A percentile compares a stretch with the other conserved stretches of the same genome.
These are phyloP conservation scores for Colistium nudipinnis DNA, from an alignment of 2,113 vertebrate species.

Conservation along the genomic window DNA sequence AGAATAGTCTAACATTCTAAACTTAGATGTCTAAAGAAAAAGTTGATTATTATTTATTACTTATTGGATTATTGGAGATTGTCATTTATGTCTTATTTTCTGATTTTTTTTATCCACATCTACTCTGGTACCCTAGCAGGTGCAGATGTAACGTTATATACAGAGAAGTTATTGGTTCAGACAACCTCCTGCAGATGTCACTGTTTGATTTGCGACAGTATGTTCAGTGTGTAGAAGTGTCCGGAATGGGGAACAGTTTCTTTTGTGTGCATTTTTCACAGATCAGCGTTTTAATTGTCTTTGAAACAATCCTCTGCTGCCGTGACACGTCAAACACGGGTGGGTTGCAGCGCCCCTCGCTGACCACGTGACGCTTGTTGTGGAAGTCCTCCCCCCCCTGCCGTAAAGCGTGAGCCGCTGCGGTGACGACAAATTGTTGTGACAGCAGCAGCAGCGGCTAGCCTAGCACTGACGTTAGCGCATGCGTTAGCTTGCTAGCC, in stretches of 20 bases:
- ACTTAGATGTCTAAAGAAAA: no score
- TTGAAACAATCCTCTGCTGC: background rate
- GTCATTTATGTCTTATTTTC: no score
- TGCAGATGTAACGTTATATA: background rate
- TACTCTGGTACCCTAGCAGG: background rate
- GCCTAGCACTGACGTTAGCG: constrained; percentile 37
- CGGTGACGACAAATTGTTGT: constrained; percentile 26
- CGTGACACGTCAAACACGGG: background rate
- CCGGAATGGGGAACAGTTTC: background rate
- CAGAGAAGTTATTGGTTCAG: background rate
- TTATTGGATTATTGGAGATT: no score
- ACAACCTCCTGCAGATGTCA: constrained; percentile 15
- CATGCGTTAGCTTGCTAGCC: constrained; percentile 62
- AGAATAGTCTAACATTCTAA: no score
- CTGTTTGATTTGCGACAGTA: background rate
- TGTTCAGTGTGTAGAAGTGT: background rate
- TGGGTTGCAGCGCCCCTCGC: background rate
- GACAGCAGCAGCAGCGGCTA: no score
- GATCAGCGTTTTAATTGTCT: background rate
- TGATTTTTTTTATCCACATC: background rate
- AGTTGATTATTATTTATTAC: no score
- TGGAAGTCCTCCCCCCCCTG: constrained; percentile 20
- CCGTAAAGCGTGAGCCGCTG: constrained; percentile 44
- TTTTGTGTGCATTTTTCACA: fast-evolving
- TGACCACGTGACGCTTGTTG: constrained; percentile 23